Conservation (phyloP, 1,140 invertebrate species). For the Leptinotarsa texana region DNA sequence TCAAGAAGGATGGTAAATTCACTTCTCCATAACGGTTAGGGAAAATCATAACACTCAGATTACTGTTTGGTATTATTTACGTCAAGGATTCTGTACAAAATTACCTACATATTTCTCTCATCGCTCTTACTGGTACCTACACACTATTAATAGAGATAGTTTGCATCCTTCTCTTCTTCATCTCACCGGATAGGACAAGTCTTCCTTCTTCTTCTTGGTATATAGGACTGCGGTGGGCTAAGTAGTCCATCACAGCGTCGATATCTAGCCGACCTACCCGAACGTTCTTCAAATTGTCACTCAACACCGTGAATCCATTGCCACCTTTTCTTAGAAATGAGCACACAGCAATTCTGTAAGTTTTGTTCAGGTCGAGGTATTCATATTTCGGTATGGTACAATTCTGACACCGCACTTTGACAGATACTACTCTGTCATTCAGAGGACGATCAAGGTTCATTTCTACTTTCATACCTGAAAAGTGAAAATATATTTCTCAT, state of each 20-base stretch:
- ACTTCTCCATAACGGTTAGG: no score
- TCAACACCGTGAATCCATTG: slow-evolving; percentile 60
- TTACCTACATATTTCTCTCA: no score
- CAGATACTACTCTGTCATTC: slow-evolving; percentile 62
- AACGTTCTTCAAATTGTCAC: slow-evolving; percentile 44
- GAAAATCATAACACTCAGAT: no score
- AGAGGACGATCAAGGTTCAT: slow-evolving; percentile 60
- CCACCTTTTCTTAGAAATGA: slow-evolving; percentile 70
- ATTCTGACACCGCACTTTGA: slow-evolving; percentile 64
- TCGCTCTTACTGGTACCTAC: no score
- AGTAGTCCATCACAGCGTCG: slow-evolving; percentile 51
- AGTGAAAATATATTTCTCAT: background rate
- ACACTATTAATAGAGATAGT: background rate
- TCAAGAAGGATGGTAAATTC: no score
- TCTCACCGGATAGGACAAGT: slow-evolving; percentile 35
- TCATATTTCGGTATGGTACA: slow-evolving; percentile 69
- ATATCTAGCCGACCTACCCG: slow-evolving; percentile 41
- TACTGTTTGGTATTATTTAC: no score
- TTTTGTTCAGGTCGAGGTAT: slow-evolving; percentile 56
- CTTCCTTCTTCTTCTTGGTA: slow-evolving; percentile 53
- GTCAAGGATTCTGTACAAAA: no score
- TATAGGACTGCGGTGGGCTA: slow-evolving; percentile 50
- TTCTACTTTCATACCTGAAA: slow-evolving; percentile 55
- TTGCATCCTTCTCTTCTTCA: background rate
- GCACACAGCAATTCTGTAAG: slow-evolving; percentile 66